Evolutionary conservation across 2,888 invertebrate genomes (phyloP), one percentile per base, ranked within the genome.

Genomic region (Dendrolimus houi): DNA sequence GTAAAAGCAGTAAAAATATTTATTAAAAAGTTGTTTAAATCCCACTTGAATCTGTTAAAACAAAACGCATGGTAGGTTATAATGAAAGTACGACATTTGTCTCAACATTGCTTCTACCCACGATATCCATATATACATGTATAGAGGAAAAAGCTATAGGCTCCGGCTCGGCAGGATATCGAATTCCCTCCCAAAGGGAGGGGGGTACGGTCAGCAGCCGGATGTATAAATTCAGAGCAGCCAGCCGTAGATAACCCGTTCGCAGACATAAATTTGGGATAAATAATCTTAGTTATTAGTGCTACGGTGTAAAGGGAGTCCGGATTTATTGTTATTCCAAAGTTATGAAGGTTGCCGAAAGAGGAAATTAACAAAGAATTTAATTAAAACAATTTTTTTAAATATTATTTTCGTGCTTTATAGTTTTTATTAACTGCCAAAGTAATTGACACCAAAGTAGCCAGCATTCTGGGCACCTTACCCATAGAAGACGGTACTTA

Each of bases 281-380:
- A 81, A 81, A 83, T 83, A 81, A 82, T 83, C 79, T 80, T 74
- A 76, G 76, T 76, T 81, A 77, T 78, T 79, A 75, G 75, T 71
- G 67, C 54, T 59, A 63, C 61, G 60, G 66, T 64, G 70, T 67
- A 62, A 56, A 57, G 52, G 59, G 59, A 59, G 41, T 29, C 29
- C 29, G 53, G 41, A 59, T 59, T 59, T 59, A 55, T 55, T 42
- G 54, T 53, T 17, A 54, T 13, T 47, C 9, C 55, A 17, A 55
- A 55, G 12, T 47, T 47, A 47, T 47, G 9, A 47, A 47, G 12
- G 12, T 47, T 47, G 9, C 9, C 12, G 47, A 47, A 8, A 9
- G 9, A 47, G 47, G 7, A 47, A 47, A 47, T 47, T 47, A 47
- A 47, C 6, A 29, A 29, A 29, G 29, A 29, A 29, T 29, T 29